phyloP scores from a whole-genome alignment of 1,140 invertebrate species.

The Musca vetustissima region DNA sequence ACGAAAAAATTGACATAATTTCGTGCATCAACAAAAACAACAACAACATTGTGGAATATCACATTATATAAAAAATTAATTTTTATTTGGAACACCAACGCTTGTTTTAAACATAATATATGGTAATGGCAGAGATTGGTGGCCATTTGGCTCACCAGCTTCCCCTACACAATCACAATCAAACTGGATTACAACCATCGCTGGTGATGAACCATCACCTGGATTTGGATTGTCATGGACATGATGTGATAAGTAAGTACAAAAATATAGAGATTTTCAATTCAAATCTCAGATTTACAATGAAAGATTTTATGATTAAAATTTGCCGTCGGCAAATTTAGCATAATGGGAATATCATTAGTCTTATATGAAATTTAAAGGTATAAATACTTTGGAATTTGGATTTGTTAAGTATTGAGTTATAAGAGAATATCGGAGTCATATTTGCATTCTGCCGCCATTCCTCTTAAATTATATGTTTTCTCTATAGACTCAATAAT shows the following conservation, averaged over 20 bases:
- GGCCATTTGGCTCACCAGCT: slow-evolving; percentile 63
- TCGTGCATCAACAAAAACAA: not conserved
- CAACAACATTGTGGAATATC: not conserved
- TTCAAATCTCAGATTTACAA: too few relatives aligned
- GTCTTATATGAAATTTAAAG: too few relatives aligned
- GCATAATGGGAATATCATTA: too few relatives aligned
- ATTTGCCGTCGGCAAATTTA: too few relatives aligned
- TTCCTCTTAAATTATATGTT: too few relatives aligned
- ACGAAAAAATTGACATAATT: not conserved
- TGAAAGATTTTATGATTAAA: too few relatives aligned
- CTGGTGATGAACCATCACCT: slow-evolving; percentile 63
- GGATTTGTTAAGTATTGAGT: too few relatives aligned
- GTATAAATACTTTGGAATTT: too few relatives aligned
- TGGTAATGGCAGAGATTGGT: slow-evolving; percentile 64
- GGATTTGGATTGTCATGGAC: slow-evolving; percentile 56
- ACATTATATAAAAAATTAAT: slow-evolving; percentile 4
- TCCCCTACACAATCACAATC: slow-evolving; percentile 60
- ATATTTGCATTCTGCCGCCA: too few relatives aligned
- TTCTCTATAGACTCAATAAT: too few relatives aligned
- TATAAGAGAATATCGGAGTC: too few relatives aligned
- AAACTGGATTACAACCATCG: slow-evolving; percentile 62
- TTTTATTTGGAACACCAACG: slow-evolving; percentile 31
- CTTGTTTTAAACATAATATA: slow-evolving; percentile 55
- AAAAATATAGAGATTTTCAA: too few relatives aligned
- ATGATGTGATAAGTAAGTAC: slow-evolving; percentile 55